phyloP scores from a whole-genome alignment of 2,113 vertebrate species.

The Agelaius tricolor region DNA sequence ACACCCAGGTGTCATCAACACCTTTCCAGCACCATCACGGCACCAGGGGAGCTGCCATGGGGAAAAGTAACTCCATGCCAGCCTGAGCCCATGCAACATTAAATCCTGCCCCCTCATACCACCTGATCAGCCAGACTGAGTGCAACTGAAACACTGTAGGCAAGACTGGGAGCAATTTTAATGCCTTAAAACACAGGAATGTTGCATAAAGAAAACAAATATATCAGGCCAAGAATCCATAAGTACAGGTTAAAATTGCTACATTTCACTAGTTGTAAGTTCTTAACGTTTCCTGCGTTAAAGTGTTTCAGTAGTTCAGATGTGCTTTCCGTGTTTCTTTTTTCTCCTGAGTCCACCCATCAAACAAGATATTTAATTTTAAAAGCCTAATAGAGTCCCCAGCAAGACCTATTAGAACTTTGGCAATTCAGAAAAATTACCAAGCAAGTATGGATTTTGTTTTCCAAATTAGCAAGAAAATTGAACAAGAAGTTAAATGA shows the following conservation, averaged over 20 bases:
- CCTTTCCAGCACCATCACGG: neutral
- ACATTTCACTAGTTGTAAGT: neutral
- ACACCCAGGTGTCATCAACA: neutral
- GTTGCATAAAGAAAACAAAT: neutral
- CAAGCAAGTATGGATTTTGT: neutral
- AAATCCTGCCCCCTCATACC: accelerated
- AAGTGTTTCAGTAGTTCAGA: neutral
- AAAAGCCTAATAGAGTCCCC: neutral
- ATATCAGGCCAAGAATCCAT: neutral
- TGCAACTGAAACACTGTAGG: neutral
- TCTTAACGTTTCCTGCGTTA: neutral
- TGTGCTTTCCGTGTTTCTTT: neutral
- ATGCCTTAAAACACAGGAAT: neutral
- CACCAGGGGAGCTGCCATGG: neutral
- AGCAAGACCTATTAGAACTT: neutral
- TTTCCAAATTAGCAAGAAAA: neutral
- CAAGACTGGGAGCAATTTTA: neutral
- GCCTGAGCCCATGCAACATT: accelerated
- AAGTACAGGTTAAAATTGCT: neutral
- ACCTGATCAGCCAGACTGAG: accelerated
- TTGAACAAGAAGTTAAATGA: neutral
- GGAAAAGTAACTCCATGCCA: neutral
- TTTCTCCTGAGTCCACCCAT: neutral
- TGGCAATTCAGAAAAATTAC: neutral
- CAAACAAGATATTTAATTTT: neutral